phyloP scores from a whole-genome alignment of 2,113 vertebrate species.

The Syngnathoides biaculeatus region DNA sequence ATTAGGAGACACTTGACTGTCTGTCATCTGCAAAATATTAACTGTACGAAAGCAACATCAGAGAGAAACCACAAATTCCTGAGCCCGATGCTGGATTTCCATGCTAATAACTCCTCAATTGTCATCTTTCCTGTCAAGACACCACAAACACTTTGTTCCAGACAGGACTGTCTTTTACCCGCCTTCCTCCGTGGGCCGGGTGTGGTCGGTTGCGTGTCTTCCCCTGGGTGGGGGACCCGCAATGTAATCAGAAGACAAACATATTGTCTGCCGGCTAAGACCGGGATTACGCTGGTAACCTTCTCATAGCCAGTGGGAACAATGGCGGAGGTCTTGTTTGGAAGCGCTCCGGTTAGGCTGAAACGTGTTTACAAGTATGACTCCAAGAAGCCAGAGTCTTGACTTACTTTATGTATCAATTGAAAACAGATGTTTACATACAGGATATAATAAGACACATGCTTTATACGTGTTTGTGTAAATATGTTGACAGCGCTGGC shows the following conservation, averaged over 20 bases:
- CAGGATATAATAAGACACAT: too few relatives aligned
- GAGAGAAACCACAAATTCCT: neutral
- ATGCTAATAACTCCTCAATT: neutral
- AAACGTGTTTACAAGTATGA: conserved; percentile 54
- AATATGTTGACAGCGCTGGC: too few relatives aligned
- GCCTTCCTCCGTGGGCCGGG: conserved; percentile 49
- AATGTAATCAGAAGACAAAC: conserved; percentile 59
- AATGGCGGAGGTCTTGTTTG: conserved; percentile 59
- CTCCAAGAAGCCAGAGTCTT: conserved; percentile 46
- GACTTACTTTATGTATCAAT: conserved; percentile 14
- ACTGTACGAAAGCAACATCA: neutral
- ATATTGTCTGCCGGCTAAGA: conserved; percentile 58
- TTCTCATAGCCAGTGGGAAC: conserved; percentile 65
- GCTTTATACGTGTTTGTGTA: too few relatives aligned
- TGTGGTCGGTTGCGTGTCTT: conserved; percentile 43
- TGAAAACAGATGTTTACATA: too few relatives aligned
- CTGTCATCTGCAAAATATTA: too few relatives aligned
- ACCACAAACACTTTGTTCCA: conserved; percentile 19
- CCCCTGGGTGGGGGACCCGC: conserved; percentile 48
- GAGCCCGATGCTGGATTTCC: neutral
- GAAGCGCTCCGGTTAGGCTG: conserved; percentile 56
- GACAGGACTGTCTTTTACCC: neutral
- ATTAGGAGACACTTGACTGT: too few relatives aligned
- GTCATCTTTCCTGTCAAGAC: conserved; percentile 27
- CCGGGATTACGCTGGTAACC: conserved; percentile 58